phyloP scores from a whole-genome alignment of 2,888 invertebrate species.

The Amphimallon solstitiale region DNA sequence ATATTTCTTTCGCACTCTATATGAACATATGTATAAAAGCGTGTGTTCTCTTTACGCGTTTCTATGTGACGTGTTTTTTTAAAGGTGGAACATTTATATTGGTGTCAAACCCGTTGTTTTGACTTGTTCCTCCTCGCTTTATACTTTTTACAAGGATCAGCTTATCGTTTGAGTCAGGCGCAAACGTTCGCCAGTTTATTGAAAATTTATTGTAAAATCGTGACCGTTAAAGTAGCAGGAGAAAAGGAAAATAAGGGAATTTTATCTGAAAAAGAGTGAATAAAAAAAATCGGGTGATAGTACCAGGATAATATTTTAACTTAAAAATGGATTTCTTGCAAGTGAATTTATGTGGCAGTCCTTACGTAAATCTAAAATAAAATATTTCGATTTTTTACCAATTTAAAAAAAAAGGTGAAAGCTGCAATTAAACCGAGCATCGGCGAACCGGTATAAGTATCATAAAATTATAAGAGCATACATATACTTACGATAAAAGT shows the following conservation, averaged over 20 bases:
- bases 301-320: neutral
- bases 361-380: no score
- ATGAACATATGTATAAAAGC: neutral
- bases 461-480: no score
- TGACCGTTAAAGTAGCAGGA: conserved; percentile 5
- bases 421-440: no score
- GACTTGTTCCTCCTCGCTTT: conserved; percentile 47
- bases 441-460: no score
- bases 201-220: conserved; percentile 27
- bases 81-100: conserved; percentile 37
- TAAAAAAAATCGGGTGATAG: conserved; percentile 16
- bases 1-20: conserved; percentile 46
- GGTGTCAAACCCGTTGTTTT: conserved; percentile 38
- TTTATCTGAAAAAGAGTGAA: conserved; percentile 24
- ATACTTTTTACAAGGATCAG: conserved; percentile 6
- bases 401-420: no score
- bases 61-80: conserved; percentile 46
- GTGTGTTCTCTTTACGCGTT: conserved; percentile 4
- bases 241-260: conserved; percentile 10
- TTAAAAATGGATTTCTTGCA: no score
- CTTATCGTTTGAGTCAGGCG: conserved; percentile 26
- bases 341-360: no score
- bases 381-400: no score
- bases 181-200: conserved; percentile 27
- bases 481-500: no score